Evolutionary conservation across 2,888 invertebrate genomes (phyloP).

Genomic region (Oscheius sp.): DNA sequence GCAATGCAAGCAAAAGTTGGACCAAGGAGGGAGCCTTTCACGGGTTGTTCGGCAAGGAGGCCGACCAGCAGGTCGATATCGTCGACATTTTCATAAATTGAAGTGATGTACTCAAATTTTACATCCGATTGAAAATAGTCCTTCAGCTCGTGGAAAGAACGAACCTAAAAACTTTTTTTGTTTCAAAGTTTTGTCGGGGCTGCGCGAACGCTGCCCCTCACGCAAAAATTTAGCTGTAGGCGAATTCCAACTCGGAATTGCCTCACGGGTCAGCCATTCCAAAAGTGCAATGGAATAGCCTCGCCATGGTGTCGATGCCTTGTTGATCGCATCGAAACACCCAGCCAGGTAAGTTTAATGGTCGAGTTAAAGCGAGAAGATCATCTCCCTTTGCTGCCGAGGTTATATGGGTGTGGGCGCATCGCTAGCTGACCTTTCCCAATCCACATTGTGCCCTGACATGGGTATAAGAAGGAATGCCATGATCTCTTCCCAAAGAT

Average conservation of each 20-base stretch:
- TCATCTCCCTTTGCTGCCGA: too few relatives aligned
- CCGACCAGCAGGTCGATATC: conserved; percentile 72
- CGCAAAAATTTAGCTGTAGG: conserved; percentile 71
- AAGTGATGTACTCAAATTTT: conserved; percentile 53
- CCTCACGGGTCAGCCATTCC: conserved; percentile 82
- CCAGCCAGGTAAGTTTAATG: conserved; percentile 81
- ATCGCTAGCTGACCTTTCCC: conserved; percentile 53
- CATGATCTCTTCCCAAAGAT: conserved; percentile 72
- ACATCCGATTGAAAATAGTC: conserved; percentile 59
- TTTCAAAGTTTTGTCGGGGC: conserved; percentile 49
- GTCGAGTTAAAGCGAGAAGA: background rate
- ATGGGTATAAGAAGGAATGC: conserved; percentile 68
- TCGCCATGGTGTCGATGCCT: conserved; percentile 82
- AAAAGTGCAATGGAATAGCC: conserved; percentile 82
- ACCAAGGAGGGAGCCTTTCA: conserved; percentile 68
- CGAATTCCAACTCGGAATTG: conserved; percentile 80
- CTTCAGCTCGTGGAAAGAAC: conserved; percentile 59
- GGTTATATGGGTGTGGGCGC: too few relatives aligned
- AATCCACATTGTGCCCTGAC: conserved; percentile 69
- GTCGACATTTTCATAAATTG: conserved; percentile 62
- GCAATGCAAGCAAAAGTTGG: conserved; percentile 72
- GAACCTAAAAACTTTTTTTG: conserved; percentile 43
- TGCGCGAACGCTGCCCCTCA: conserved; percentile 73
- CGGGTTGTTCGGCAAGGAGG: conserved; percentile 71
- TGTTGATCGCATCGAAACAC: conserved; percentile 81